Conservation (phyloP, 1,140 invertebrate genomes). For the Lasaia peninsularis region DNA sequence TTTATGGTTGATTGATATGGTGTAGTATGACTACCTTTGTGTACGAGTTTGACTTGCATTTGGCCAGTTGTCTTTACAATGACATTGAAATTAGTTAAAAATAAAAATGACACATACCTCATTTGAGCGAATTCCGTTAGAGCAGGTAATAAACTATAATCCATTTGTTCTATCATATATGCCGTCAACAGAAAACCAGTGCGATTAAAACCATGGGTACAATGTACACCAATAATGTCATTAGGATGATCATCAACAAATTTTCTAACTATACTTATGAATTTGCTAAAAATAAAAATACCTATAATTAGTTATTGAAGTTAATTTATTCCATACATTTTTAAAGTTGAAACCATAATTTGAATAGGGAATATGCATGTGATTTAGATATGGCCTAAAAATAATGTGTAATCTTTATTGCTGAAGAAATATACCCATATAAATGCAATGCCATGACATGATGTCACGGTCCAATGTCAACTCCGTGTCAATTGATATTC, state of each 20-base stretch:
- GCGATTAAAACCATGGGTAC: constrained; percentile 99
- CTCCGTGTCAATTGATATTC: no score
- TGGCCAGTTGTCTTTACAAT: no score
- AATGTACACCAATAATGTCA: constrained; percentile 94
- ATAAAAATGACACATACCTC: constrained; percentile 64
- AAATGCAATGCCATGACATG: no score
- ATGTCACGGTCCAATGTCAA: no score
- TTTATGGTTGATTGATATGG: no score
- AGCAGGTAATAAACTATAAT: constrained; percentile 89
- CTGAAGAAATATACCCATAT: no score
- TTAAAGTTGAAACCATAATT: no score
- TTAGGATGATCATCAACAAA: constrained; percentile 90
- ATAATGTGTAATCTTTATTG: no score
- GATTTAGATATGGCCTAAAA: no score
- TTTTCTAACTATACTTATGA: constrained; percentile 86
- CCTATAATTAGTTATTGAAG: background rate
- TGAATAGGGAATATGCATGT: no score
- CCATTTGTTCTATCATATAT: constrained; percentile 90
- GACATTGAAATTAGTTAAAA: constrained; percentile 1
- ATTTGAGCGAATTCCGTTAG: constrained; percentile 85
- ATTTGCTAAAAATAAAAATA: constrained; percentile 69
- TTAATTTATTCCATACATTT: background rate
- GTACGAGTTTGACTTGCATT: no score
- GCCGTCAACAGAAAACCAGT: constrained; percentile 96
- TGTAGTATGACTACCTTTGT: no score